A percentile compares a stretch with the other conserved stretches of the same genome.
These are phyloP conservation scores for Melopsittacus undulatus DNA, from an alignment of 2,797 vertebrate genomes.

Conservation along the genomic window DNA sequence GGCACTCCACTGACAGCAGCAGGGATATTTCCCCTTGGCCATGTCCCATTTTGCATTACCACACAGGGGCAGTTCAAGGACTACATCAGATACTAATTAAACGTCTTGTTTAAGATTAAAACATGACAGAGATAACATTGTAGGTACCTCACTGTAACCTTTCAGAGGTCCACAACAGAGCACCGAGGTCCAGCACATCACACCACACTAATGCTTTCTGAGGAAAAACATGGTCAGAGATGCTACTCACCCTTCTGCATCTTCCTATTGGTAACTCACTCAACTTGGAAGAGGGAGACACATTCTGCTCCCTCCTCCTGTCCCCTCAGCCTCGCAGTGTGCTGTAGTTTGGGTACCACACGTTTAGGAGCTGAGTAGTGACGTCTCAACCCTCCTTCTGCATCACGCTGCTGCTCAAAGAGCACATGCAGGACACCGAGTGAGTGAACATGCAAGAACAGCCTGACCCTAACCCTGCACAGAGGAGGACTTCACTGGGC, in stretches of 20 bases:
- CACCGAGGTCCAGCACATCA: background rate
- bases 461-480: background rate
- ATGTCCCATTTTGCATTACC: background rate
- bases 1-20: rapidly evolving
- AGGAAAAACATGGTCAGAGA: rapidly evolving
- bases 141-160: background rate
- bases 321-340: background rate
- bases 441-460: background rate
- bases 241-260: background rate
- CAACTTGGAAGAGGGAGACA: background rate
- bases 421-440: background rate
- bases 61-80: background rate
- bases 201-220: background rate
- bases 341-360: background rate
- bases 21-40: background rate
- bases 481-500: background rate
- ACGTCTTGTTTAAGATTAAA: background rate
- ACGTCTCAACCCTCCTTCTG: background rate
- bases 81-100: background rate
- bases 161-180: background rate
- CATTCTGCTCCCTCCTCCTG: background rate
- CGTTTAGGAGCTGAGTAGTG: background rate
- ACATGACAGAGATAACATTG: background rate
- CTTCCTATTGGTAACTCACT: background rate
- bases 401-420: background rate